Conservation (phyloP, 2,888 invertebrate genomes). For the Choristoneura rosaceana region DNA sequence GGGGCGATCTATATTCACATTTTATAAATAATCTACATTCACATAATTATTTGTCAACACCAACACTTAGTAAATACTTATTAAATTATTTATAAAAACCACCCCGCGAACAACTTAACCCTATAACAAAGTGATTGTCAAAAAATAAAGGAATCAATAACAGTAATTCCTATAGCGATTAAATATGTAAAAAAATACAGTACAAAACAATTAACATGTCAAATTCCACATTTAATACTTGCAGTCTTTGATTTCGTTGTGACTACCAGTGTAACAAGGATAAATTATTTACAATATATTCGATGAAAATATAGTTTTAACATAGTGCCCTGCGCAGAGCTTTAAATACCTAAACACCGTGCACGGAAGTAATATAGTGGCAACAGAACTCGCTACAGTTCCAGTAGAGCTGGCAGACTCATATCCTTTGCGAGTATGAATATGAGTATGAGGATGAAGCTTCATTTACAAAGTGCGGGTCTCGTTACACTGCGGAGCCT, state of each 20-base stretch:
- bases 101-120: slow-evolving; percentile 49
- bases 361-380: slow-evolving; percentile 64
- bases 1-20: slow-evolving; percentile 38
- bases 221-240: slow-evolving; percentile 70
- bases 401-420: slow-evolving; percentile 12
- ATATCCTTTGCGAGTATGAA: neutral
- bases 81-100: slow-evolving; percentile 23
- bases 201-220: slow-evolving; percentile 66
- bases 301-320: slow-evolving; percentile 70
- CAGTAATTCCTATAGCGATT: slow-evolving; percentile 68
- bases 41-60: slow-evolving; percentile 33
- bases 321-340: slow-evolving; percentile 78
- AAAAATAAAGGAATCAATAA: slow-evolving; percentile 80
- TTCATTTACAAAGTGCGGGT: too few species aligned
- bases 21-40: slow-evolving; percentile 30
- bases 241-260: slow-evolving; percentile 85
- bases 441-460: too few species aligned
- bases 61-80: slow-evolving; percentile 39
- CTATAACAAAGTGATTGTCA: slow-evolving; percentile 76
- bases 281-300: slow-evolving; percentile 77
- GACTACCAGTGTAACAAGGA: slow-evolving; percentile 72
- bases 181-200: slow-evolving; percentile 72
- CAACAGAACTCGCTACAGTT: slow-evolving; percentile 54
- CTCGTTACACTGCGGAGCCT: too few species aligned
- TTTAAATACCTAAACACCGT: slow-evolving; percentile 68